Evolutionary conservation across 2,888 invertebrate species (phyloP).

Genomic region (Athalia cordata): DNA sequence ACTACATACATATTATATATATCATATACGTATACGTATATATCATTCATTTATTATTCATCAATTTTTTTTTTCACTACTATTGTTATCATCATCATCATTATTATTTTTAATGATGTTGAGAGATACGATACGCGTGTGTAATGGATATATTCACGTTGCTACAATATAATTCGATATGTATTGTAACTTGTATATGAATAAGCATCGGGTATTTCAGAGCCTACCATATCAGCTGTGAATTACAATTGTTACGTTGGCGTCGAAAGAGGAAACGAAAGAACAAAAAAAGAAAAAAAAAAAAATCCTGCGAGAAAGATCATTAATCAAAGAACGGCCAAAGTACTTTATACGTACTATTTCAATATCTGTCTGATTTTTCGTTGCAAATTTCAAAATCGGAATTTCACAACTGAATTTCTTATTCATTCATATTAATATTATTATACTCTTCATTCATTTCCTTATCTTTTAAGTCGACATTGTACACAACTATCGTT

Average conservation of each 20-base stretch:
- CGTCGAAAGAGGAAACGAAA: too few relatives aligned
- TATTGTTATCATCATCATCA: neutral
- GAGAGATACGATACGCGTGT: neutral
- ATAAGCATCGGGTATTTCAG: neutral
- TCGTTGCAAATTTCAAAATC: neutral
- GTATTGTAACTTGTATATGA: neutral
- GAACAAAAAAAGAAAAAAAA: too few relatives aligned
- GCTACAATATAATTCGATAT: conserved; percentile 10
- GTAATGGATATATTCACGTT: neutral
- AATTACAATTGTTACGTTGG: conserved; percentile 29
- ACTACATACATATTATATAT: neutral
- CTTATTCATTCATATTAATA: too few relatives aligned
- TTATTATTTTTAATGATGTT: too few relatives aligned
- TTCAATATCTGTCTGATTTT: neutral
- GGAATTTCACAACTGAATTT: too few relatives aligned
- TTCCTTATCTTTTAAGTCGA: too few relatives aligned
- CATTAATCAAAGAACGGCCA: conserved; percentile 20
- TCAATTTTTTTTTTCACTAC: conserved; percentile 1
- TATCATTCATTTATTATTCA: conserved; percentile 18
- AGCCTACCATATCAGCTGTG: neutral
- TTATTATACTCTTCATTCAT: too few relatives aligned
- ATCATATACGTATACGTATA: neutral
- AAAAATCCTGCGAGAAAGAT: conserved; percentile 2
- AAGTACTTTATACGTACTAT: neutral
- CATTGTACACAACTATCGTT: too few relatives aligned